Conservation (phyloP, 1,140 invertebrate species). For the Orchesella cincta region DNA sequence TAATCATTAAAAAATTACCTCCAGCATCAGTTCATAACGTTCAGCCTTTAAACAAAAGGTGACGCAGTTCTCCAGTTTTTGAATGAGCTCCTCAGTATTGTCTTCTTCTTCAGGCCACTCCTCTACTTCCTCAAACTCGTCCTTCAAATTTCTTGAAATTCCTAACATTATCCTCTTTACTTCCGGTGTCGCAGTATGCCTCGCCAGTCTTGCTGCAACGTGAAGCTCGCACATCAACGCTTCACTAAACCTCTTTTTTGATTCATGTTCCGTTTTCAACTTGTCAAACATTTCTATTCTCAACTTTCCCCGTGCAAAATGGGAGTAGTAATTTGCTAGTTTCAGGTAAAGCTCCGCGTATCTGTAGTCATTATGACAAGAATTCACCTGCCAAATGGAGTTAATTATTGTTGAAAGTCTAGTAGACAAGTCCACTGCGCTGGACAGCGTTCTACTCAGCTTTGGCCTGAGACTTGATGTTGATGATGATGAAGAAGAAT, state of each 20-base stretch:
- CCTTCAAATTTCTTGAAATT: constrained; percentile 47
- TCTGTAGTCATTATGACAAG: constrained; percentile 48
- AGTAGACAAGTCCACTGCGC: constrained; percentile 29
- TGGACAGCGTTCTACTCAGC: constrained; percentile 21
- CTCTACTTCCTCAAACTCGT: constrained; percentile 47
- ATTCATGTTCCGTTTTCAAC: constrained; percentile 41
- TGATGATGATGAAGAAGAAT: neutral
- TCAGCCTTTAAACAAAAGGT: constrained; percentile 46
- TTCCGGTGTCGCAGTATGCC: constrained; percentile 47
- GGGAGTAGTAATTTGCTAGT: constrained; percentile 49
- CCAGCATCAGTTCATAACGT: constrained; percentile 50
- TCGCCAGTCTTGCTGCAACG: constrained; percentile 46
- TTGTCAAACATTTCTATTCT: constrained; percentile 48
- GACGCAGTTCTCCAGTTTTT: constrained; percentile 48
- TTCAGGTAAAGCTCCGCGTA: constrained; percentile 48
- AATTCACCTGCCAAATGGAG: constrained; percentile 47
- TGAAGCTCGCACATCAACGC: constrained; percentile 50
- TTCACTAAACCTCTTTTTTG: constrained; percentile 48
- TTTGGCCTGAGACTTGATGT: neutral
- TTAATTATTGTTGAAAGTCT: constrained; percentile 46
- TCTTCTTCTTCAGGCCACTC: constrained; percentile 44
- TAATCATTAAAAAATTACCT: constrained; percentile 34
- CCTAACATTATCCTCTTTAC: constrained; percentile 49
- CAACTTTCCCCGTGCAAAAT: constrained; percentile 45
- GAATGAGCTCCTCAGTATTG: constrained; percentile 49